Evolutionary conservation across 2,888 invertebrate species (phyloP), one percentile per base, ranked within the genome.

Genomic region (Euphydryas editha): DNA sequence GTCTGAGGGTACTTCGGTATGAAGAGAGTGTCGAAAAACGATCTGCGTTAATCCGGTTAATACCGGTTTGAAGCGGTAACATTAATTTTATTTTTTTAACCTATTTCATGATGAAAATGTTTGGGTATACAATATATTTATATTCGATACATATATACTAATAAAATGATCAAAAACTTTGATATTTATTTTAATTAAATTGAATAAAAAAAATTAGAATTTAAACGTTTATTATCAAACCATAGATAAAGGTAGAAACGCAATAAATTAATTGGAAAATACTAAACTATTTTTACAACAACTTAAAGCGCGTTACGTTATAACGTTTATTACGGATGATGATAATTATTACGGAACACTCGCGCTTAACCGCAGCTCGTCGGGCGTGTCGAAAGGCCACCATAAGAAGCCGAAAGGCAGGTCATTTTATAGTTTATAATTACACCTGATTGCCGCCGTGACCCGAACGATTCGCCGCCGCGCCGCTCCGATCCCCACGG

Each of bases 391-490:
- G 88, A 90, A 90, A 87, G 83, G 85, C 85, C 84, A 84, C 73
- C 84, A 82, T 85, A 91, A 89, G 91, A 90, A 91, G 91, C 92
- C 87, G 88, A 90, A 90, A 90, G 85, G 81, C 75, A 79, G 80
- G 78, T 83, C 84, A 80, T 87, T 91, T 92, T 92, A 92, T 91
- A 88, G 90, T 88, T 90, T 89, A 91, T 92, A 92, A 92, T 92
- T 92, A 89, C 88, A 72, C 69, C 76, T 86, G 86, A 90, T 90
- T 87, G 88, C 84, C 81, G 81, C 72, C 87, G 85, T 84, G 85
- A 85, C 84, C 84, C 77, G 79, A 73, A 70, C 80, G 82, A 80
- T 85, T 82, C 81, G 81, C 80, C 77, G 79, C 75, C 30, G 70
- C 76, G 72, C 70, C 76, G 72, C 70, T 71, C 67, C 64, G 68